Percentiles rank a stretch among this genome's conserved stretches.
These are phyloP conservation scores for Alca torda DNA, from an alignment of 2,797 vertebrate genomes.

Conservation along the genomic window DNA sequence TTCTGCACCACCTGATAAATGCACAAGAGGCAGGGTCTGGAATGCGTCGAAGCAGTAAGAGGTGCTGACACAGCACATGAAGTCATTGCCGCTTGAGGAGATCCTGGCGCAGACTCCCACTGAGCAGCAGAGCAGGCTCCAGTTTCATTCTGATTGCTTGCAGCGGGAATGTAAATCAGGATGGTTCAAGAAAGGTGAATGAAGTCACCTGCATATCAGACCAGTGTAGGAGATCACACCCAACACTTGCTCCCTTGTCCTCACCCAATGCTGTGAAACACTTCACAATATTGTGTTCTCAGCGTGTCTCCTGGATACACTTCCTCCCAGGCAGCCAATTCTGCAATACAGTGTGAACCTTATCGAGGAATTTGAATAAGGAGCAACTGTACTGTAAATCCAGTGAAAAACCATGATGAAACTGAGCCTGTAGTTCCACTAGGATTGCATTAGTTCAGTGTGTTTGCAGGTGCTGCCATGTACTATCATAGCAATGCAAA, in stretches of 20 bases:
- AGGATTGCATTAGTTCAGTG: background rate
- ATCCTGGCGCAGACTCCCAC: background rate
- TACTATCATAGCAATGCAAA: background rate
- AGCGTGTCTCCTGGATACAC: background rate
- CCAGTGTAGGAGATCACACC: background rate
- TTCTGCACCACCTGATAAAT: background rate
- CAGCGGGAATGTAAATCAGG: background rate
- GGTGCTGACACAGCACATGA: background rate
- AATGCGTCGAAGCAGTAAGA: background rate
- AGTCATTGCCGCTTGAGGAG: background rate
- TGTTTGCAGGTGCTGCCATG: background rate
- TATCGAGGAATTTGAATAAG: background rate
- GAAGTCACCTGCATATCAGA: background rate
- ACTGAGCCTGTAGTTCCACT: background rate
- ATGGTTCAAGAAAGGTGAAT: background rate
- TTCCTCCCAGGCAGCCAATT: background rate
- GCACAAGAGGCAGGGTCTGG: background rate
- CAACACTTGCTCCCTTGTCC: background rate
- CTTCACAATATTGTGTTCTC: background rate
- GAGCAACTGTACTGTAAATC: background rate
- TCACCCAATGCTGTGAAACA: background rate
- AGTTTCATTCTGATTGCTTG: background rate
- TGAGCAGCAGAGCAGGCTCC: background rate
- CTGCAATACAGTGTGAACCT: background rate
- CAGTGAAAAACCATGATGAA: background rate